Evolutionary conservation across 1,140 invertebrate genomes (phyloP).

Genomic region (Limonius californicus): DNA sequence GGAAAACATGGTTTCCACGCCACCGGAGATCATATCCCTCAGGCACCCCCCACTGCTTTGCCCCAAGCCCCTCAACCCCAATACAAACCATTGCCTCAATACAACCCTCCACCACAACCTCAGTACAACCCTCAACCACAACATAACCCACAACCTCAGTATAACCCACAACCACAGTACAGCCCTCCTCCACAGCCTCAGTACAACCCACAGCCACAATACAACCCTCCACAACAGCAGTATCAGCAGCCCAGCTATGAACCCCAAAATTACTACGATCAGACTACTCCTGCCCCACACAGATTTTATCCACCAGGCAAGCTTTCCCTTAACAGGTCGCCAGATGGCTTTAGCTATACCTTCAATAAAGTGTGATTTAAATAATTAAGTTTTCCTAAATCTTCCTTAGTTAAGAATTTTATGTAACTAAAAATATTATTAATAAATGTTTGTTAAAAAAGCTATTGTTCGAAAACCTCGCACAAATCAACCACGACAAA

Average conservation of each 20-base stretch:
- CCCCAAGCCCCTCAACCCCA: conserved; percentile 59
- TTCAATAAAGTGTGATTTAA: conserved; percentile 61
- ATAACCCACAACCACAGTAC: conserved; percentile 54
- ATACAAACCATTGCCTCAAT: conserved; percentile 53
- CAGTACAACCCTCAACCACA: conserved; percentile 55
- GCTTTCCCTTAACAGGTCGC: conserved; percentile 75
- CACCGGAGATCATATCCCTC: conserved; percentile 73
- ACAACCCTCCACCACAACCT: conserved; percentile 55
- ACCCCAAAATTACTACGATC: conserved; percentile 47
- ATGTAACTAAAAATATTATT: neutral
- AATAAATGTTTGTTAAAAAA: neutral
- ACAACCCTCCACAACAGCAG: conserved; percentile 46
- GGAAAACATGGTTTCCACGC: conserved; percentile 79
- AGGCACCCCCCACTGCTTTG: conserved; percentile 60
- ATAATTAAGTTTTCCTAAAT: conserved; percentile 1
- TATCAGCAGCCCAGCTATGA: conserved; percentile 45
- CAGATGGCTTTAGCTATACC: conserved; percentile 77
- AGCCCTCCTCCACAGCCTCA: conserved; percentile 48
- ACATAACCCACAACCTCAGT: conserved; percentile 50
- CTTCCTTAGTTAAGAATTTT: neutral
- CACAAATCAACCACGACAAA: too few species aligned
- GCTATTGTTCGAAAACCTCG: too few species aligned
- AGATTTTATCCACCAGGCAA: conserved; percentile 79
- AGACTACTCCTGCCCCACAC: conserved; percentile 63
- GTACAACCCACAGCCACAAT: conserved; percentile 48